phyloP scores from a whole-genome alignment of 2,888 invertebrate genomes.

The Apamea anceps region DNA sequence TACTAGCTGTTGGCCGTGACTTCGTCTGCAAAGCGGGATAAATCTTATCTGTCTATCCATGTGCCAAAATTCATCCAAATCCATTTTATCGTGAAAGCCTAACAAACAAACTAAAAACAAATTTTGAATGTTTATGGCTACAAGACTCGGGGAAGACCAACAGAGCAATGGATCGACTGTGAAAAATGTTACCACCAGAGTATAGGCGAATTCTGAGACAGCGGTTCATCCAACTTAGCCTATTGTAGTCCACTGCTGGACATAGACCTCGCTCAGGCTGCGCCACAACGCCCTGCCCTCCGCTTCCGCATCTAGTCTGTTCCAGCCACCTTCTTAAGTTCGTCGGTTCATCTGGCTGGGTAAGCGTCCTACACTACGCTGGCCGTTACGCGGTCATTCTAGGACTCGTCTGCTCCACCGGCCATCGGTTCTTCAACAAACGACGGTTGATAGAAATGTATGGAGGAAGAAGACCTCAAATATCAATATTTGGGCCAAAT shows the following conservation, averaged over 20 bases:
- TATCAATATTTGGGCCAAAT: too few relatives aligned
- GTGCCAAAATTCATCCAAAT: not conserved
- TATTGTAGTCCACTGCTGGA: too few relatives aligned
- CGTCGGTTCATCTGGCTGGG: too few relatives aligned
- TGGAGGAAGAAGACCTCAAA: not conserved
- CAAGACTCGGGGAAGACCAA: not conserved
- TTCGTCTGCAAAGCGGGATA: not conserved
- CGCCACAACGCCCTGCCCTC: too few relatives aligned
- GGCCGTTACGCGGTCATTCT: too few relatives aligned
- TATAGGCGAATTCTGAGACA: not conserved
- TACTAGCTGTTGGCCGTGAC: not conserved
- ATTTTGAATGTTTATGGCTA: not conserved
- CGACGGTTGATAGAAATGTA: not conserved
- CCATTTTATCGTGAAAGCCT: not conserved
- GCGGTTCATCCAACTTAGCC: too few relatives aligned
- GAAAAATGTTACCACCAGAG: not conserved
- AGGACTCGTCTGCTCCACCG: too few relatives aligned
- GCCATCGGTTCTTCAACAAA: too few relatives aligned
- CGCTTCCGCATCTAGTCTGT: too few relatives aligned
- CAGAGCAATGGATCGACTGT: not conserved
- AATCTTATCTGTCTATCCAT: not conserved
- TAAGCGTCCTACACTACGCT: too few relatives aligned
- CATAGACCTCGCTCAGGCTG: too few relatives aligned
- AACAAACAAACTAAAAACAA: not conserved
- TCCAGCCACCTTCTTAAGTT: too few relatives aligned